Evolutionary conservation across 2,113 vertebrate species (phyloP), one percentile per base, ranked within the genome.

Genomic region (Phalacrocorax brasilianus): DNA sequence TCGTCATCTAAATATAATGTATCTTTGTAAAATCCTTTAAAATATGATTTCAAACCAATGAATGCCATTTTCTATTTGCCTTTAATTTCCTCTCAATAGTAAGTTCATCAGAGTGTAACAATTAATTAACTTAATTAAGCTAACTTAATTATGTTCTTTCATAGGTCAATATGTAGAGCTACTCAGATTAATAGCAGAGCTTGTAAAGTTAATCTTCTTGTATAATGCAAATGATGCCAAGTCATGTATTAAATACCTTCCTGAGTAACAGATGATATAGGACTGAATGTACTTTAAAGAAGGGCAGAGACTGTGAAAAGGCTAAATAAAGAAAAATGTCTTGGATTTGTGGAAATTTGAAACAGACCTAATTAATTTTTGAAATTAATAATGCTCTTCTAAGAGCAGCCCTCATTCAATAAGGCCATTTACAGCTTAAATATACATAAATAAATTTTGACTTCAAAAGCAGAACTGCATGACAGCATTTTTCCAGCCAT

Each of bases 51-150:
- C 95, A 97, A 97, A 95, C 97, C 96, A 97, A 97, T 98, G 98
- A 98, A 95, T 98, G 97, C 98, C 98, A 97, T 98, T 97, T 98
- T 98, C 97, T 98, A 97, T 98, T 99, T 98, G 98, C 96, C 95
- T 98, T 98, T 98, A 98, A 98, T 98, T 98, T 98, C 97, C 96
- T 98, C 94, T 93, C 97, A 98, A 97, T 97, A 98, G 97, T 98
- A 98, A 98, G 98, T 97, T 97, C 97, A 98, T 96, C 97, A 96
- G 97, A 98, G 98, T 98, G 98, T 98, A 98, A 98, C 98, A 98
- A 98, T 99, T 98, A 98, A 98, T 99, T 98, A 98, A 98, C 97
- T 98, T 98, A 98, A 99, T 99, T 99, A 99, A 97, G 97, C 97
- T 98, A 99, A 98, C 97, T 98, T 98, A 98, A 99, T 98, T 98